Conservation (phyloP, 2,888 invertebrate genomes). For the Agelastica alni region DNA sequence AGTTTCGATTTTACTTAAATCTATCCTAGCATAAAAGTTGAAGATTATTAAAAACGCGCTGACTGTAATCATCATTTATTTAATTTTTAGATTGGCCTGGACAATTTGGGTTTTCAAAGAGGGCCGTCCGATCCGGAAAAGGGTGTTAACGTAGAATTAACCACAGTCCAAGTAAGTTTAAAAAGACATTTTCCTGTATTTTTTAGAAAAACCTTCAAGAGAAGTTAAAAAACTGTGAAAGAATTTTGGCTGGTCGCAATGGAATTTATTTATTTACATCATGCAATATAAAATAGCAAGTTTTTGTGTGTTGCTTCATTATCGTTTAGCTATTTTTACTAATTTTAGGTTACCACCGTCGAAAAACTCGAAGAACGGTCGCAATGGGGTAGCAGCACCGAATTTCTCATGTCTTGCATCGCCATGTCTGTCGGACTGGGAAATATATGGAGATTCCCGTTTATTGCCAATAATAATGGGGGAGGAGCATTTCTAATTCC, state of each 20-base stretch:
- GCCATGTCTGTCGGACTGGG: slow-evolving; percentile 70
- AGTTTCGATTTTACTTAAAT: too few relatives aligned
- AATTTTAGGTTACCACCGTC: background rate
- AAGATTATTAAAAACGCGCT: too few relatives aligned
- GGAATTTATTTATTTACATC: too few relatives aligned
- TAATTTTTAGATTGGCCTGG: background rate
- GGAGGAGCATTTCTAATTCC: slow-evolving; percentile 72
- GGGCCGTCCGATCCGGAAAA: background rate
- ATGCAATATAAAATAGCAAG: too few relatives aligned
- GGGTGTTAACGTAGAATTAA: background rate
- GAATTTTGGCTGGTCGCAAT: too few relatives aligned
- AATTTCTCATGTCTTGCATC: slow-evolving; percentile 69
- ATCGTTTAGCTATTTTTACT: too few relatives aligned
- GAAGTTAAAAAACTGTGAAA: too few relatives aligned
- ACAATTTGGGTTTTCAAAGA: background rate
- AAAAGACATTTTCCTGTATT: too few relatives aligned
- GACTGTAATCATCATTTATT: too few relatives aligned
- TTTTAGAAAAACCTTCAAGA: too few relatives aligned
- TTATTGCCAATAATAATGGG: slow-evolving; percentile 68
- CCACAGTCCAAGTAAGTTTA: background rate
- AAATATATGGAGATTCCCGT: slow-evolving; percentile 72
- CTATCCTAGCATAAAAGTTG: too few relatives aligned
- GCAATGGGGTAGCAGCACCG: slow-evolving; percentile 64
- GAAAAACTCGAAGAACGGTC: background rate
- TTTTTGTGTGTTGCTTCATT: too few relatives aligned